Evolutionary conservation across 53 echinoderm and acorn worm species (phyloP).

Genomic region (Mesocentrotus franciscanus): DNA sequence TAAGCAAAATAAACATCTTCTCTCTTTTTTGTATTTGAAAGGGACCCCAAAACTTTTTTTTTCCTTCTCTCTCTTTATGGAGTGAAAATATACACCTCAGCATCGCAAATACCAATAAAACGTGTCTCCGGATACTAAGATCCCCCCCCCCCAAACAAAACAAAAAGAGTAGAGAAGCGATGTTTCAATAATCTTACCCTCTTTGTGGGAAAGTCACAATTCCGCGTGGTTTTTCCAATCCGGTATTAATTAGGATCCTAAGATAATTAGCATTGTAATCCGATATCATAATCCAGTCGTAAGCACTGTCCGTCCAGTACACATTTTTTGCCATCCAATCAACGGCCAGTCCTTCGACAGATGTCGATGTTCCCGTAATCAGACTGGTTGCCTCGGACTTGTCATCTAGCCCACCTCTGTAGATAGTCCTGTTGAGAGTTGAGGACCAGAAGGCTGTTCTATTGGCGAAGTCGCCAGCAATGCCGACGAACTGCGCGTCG

Average conservation of each 20-base stretch:
- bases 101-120: too few species aligned
- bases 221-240: slow-evolving; percentile 89
- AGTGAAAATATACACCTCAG: too few species aligned
- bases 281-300: slow-evolving; percentile 89
- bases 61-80: too few species aligned
- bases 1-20: too few species aligned
- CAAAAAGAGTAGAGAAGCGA: too few species aligned
- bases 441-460: slow-evolving; percentile 84
- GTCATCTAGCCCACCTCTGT: slow-evolving; percentile 77
- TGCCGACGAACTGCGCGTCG: slow-evolving; percentile 81
- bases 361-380: slow-evolving; percentile 77
- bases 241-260: slow-evolving; percentile 75
- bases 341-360: slow-evolving; percentile 97
- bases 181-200: slow-evolving; percentile 72
- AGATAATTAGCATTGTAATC: slow-evolving; percentile 79
- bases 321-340: slow-evolving; percentile 92
- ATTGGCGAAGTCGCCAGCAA: slow-evolving; percentile 79
- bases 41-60: too few species aligned
- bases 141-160: too few species aligned
- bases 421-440: slow-evolving; percentile 76
- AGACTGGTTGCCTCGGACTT: slow-evolving; percentile 62
- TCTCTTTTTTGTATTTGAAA: too few species aligned
- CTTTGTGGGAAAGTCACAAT: slow-evolving; percentile 82
- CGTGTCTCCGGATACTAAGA: too few species aligned
- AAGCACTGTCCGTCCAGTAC: slow-evolving; percentile 88